Percentiles rank a stretch among this genome's conserved stretches.
Conservation (phyloP, 2,888 invertebrate species). For the Eutolmus rufibarbis region DNA sequence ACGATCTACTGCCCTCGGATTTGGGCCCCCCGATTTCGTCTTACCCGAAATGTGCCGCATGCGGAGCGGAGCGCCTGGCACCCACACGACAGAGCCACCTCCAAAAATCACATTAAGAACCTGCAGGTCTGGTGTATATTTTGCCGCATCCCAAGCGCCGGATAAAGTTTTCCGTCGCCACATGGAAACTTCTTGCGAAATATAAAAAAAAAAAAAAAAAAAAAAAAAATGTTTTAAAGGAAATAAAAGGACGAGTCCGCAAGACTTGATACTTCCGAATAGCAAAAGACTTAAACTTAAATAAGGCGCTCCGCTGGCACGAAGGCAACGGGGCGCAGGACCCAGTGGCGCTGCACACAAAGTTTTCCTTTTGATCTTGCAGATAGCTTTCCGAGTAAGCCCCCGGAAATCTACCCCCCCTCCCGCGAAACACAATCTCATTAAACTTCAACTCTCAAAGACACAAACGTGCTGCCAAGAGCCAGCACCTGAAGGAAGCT, state of each 20-base stretch:
- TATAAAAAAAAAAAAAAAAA: not conserved
- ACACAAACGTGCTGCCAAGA: not conserved
- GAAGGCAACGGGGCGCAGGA: not conserved
- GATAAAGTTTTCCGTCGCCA: slow-evolving; percentile 31
- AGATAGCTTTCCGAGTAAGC: not conserved
- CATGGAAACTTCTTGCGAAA: not conserved
- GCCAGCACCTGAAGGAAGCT: not conserved
- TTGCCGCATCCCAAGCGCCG: slow-evolving; percentile 1
- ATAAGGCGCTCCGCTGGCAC: not conserved
- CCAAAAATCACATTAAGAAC: slow-evolving; percentile 17
- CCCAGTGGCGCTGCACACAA: not conserved
- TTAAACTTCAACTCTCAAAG: slow-evolving; percentile 20
- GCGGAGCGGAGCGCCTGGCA: not conserved
- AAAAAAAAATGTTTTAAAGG: too few relatives aligned
- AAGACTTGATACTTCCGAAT: not conserved
- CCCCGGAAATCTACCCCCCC: not conserved
- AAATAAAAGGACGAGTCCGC: not conserved
- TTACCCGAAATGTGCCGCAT: not conserved
- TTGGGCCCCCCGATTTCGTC: not conserved
- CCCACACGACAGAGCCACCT: not conserved
- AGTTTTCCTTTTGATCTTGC: slow-evolving; percentile 25
- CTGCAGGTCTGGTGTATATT: slow-evolving; percentile 12
- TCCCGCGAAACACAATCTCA: not conserved
- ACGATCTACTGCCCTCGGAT: not conserved
- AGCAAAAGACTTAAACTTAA: not conserved